Base-by-base conservation (phyloP, 2,888 invertebrate species). In the Hyposoter dolosus region DNA sequence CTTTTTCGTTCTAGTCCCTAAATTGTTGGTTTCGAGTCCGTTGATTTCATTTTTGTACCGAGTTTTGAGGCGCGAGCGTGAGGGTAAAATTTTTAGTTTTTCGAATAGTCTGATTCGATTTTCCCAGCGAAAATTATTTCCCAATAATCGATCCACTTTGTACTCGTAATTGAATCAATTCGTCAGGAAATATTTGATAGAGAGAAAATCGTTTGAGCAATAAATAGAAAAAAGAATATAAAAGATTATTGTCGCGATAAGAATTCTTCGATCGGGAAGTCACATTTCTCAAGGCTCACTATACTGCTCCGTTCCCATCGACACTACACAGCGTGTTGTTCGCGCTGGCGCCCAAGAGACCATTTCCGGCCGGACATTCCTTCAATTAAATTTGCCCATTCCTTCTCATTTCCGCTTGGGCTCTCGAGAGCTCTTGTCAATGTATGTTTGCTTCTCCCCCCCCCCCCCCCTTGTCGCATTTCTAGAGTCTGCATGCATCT, bases 301-400 rank as follows among this genome's bases (percentile, higher is more conserved):
- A n/a, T n/a, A n/a, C 19, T 17, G 68, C 15, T 23, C 1, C 50
- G 47, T 45, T 60, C 19, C 3, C 47, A 56, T 19, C 28, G 68
- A 43, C 66, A 60, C 53, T n/a, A n/a, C 56, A 32, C 65, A 47
- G 74, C 66, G 71, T 6, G 40, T 40, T 63, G 65, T 53, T 40
- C 40, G 40, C 76, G 32, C 53, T 53, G 53, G 19, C 56, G 56
- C 32, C 35, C 69, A 71, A 71, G 66, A 69, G 69, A 40, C 79
- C 78, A 71, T 82, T 75, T 80, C 85, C 85, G 82, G 79, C 75
- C 80, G 83, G 77, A 74, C 82, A 80, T 83, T 79, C 75, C 79
- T 71, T 71, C 72, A 80, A 83, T 81, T 83, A 72, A 77, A 83
- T 83, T 80, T 68, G 17, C 60, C 83, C 76, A 68, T 79, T 72